A percentile compares a stretch with the other conserved stretches of the same genome.
These are phyloP conservation scores for Ptyas mucosa DNA, from an alignment of 2,113 vertebrate species.

Conservation along the genomic window DNA sequence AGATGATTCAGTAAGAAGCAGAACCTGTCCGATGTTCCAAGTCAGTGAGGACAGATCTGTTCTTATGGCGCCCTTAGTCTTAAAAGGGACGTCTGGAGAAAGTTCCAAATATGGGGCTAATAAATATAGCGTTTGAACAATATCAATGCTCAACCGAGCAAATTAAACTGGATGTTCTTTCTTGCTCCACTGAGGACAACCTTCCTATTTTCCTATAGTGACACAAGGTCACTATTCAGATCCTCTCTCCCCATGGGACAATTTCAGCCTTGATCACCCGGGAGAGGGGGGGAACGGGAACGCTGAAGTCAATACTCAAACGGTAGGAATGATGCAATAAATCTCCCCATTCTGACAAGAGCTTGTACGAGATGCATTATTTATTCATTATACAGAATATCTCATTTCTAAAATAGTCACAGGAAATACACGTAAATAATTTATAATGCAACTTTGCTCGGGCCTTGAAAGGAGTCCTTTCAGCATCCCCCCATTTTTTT, in stretches of 20 bases:
- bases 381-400: not conserved
- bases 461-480: not conserved
- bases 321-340: not conserved
- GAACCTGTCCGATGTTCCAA: not conserved
- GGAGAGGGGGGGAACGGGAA: not conserved
- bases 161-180: not conserved
- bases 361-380: not conserved
- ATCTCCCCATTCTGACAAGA: not conserved
- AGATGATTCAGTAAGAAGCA: not conserved
- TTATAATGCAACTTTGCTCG: not conserved
- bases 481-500: not conserved
- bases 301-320: not conserved
- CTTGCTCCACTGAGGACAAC: not conserved
- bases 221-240: not conserved
- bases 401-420: not conserved
- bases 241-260: not conserved
- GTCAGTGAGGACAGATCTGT: not conserved
- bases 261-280: not conserved
- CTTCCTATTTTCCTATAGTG: not conserved
- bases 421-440: not conserved
- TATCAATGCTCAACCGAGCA: not conserved
- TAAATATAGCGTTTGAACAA: not conserved
- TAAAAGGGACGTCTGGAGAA: not conserved
- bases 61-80: not conserved
- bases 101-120: not conserved